Evolutionary conservation across 2,797 vertebrate species (phyloP).

Genomic region (Nyctibius grandis): DNA sequence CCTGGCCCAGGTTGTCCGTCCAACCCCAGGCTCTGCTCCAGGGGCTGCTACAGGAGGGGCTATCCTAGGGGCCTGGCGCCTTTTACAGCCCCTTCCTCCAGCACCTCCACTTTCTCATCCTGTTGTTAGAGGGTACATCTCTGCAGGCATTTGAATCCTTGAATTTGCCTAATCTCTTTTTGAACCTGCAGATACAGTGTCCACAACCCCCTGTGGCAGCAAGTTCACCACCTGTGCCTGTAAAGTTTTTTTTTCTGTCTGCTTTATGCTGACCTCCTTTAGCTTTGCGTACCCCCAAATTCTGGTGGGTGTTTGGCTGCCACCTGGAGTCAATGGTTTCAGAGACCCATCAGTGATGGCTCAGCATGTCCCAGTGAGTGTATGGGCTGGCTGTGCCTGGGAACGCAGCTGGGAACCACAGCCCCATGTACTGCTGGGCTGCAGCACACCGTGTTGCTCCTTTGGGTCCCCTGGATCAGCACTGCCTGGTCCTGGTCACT

Average conservation of each 20-base stretch:
- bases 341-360: background rate
- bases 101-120: background rate
- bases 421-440: accelerated
- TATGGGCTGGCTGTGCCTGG: background rate
- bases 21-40: background rate
- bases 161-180: background rate
- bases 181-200: background rate
- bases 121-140: background rate
- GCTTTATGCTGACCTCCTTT: background rate
- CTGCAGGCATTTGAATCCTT: background rate
- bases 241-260: background rate
- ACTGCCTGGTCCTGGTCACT: background rate
- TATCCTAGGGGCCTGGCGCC: background rate
- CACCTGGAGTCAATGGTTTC: background rate
- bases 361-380: background rate
- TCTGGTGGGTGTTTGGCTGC: background rate
- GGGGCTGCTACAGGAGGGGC: background rate
- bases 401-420: background rate
- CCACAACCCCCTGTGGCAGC: background rate
- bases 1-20: background rate
- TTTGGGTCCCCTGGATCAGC: background rate
- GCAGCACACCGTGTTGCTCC: too few relatives aligned
- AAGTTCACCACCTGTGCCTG: background rate
- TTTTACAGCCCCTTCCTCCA: background rate
- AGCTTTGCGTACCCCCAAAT: background rate